phyloP scores from a whole-genome alignment of 2,113 vertebrate species.

The Seriola rivoliana region DNA sequence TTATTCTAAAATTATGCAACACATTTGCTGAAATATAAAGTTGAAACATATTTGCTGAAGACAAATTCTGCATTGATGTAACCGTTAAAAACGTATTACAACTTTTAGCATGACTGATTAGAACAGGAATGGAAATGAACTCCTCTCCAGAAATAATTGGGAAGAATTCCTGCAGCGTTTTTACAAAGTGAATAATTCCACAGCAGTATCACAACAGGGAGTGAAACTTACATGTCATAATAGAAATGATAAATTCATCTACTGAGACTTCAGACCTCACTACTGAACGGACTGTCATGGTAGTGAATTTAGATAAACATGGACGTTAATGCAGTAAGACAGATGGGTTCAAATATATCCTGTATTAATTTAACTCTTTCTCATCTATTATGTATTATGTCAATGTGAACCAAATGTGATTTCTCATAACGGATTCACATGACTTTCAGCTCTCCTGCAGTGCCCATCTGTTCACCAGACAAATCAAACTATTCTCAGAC shows the following conservation, averaged over 20 bases:
- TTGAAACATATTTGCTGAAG: not conserved
- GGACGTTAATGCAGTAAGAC: conserved; percentile 51
- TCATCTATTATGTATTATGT: conserved; percentile 53
- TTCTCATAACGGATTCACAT: conserved; percentile 17
- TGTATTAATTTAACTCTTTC: conserved; percentile 45
- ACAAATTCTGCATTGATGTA: conserved; percentile 18
- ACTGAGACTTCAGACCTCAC: conserved; percentile 34
- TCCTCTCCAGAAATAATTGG: conserved; percentile 16
- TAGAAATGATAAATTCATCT: conserved; percentile 36
- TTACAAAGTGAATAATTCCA: conserved; percentile 25
- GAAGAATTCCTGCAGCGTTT: conserved; percentile 40
- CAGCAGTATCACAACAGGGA: not conserved
- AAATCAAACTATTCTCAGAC: conserved; percentile 9
- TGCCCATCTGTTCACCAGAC: conserved; percentile 5
- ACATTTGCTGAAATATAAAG: not conserved
- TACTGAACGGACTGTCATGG: not conserved
- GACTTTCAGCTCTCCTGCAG: conserved; percentile 27
- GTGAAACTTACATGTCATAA: conserved; percentile 4
- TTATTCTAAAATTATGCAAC: not conserved
- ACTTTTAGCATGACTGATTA: conserved; percentile 33
- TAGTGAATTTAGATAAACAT: conserved; percentile 43
- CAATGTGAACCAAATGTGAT: conserved; percentile 5
- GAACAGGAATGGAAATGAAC: conserved; percentile 23
- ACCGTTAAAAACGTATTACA: conserved; percentile 6
- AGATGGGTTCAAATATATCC: conserved; percentile 21